Evolutionary conservation across 2,113 vertebrate genomes (phyloP), one percentile per base, ranked within the genome.

Genomic region (Otis tarda): DNA sequence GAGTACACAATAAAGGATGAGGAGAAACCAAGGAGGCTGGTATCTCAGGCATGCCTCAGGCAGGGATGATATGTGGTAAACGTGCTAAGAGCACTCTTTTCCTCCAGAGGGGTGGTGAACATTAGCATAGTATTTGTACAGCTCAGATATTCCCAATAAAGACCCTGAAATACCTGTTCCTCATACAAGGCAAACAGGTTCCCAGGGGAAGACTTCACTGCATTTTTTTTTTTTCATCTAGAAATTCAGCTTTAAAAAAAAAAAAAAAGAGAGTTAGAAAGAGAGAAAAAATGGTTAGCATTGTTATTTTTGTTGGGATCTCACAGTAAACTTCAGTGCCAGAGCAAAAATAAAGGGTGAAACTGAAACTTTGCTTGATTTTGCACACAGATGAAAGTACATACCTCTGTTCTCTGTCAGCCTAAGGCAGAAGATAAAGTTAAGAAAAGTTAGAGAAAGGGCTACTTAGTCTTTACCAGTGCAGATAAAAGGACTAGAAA

Each of bases 161-260:
- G 77, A 86, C 69, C 60, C 53, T 55, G 87, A 92, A 94, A 95
- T 96, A 93, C 91, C 79, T 84, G 91, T 93, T 96, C 82, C 65
- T 92, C 33, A 65, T 55, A 64, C 33, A 75, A 79, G 87, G 35
- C 53, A 93, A 95, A 90, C 60, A 87, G 41, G 93, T 93, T 97
- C 87, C 60, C 39, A 60, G 65, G 33, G 35, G 25, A 94, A 41
- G 47, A 33, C 8, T 70, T 82, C 4, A 45, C 39, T 39, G 35
- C 3, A 2, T 33, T 19, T 20, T 47, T 31, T 28, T 39, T 82
- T n/a, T 82, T n/a, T 9, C 19, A 60, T 59, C 28, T 83, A n/a
- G 49, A 85, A 94, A 64, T n/a, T n/a, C 77, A 50, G n/a, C 3
- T 79, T 85, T 67, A 18, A 47, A 83, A 47, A 57, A 13, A 83